Evolutionary conservation across 2,888 invertebrate genomes (phyloP).

Genomic region (Autographa gamma): DNA sequence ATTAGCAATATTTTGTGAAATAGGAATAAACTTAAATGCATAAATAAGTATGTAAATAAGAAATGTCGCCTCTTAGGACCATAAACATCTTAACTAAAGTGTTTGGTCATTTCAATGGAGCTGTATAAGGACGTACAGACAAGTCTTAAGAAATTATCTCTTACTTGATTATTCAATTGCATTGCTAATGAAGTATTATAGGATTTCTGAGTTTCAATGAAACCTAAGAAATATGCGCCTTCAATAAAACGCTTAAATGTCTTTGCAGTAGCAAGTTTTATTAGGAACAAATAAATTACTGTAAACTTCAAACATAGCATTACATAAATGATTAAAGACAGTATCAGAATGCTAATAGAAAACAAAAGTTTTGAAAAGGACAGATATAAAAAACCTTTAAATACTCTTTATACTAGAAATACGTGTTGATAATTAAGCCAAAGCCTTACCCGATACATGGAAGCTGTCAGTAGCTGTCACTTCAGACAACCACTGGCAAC

Average conservation of each 20-base stretch:
- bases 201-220: not conserved
- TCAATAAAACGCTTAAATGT: too few relatives aligned
- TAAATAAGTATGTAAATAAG: not conserved
- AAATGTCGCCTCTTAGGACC: not conserved
- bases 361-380: too few relatives aligned
- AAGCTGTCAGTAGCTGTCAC: constrained; percentile 47
- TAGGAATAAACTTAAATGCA: not conserved
- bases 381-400: too few relatives aligned
- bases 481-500: constrained; percentile 42
- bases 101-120: constrained; percentile 2
- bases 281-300: too few relatives aligned
- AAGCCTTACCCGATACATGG: constrained; percentile 41
- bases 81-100: not conserved
- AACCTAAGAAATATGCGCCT: not conserved
- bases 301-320: too few relatives aligned
- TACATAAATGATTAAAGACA: too few relatives aligned
- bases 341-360: too few relatives aligned
- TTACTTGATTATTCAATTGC: not conserved
- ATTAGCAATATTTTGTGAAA: not conserved
- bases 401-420: not conserved
- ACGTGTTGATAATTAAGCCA: constrained; percentile 16
- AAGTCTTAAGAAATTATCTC: not conserved
- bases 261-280: too few relatives aligned
- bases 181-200: not conserved
- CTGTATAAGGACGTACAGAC: not conserved